Base-by-base conservation (phyloP, 2,797 vertebrate genomes). In the Sebastolobus alascanus region DNA sequence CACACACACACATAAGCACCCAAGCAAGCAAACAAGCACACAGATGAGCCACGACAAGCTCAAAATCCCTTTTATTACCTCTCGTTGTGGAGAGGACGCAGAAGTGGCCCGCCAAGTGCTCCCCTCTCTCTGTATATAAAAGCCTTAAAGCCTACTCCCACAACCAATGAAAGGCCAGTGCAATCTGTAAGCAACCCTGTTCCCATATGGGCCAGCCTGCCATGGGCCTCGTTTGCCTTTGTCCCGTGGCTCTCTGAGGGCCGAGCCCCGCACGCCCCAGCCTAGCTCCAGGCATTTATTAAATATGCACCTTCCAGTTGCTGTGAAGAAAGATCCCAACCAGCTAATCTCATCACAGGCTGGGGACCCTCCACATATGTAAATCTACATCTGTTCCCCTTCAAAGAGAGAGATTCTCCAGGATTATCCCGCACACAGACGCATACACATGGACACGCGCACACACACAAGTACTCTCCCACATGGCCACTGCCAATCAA, bases 371-470 rank as follows among this genome's bases (percentile, higher is more conserved):
- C 97, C 96, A 97, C 96, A 97, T 99, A 99, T 99, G 98, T 98
- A 99, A 99, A 99, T 99, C 96, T 97, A 99, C 98, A 99, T 99
- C 97, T 99, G 98, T 97, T 99, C 96, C 92, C 96, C 96, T 97
- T 97, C 97, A 99, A 97, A 97, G 97, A 96, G 64, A 95, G 96
- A 97, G 97, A 97, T 97, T 97, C 96, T 97, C 96, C 95, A 95
- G 97, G 97, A 98, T 98, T 97, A 98, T 95, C 96, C 94, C 16
- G 38, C 92, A 91, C 88, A 89, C 91, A 92, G 86, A 85, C 88
- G 83, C 82, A 88, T 79, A 87, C 77, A 65, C 83, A 85, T 60
- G 71, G 67, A 80, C 71, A 73, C 59, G 54, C 64, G 95, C 79
- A 84, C 86, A 83, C 77, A 81, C 88, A 73, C 71, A 90, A 92